A percentile compares a stretch with the other conserved stretches of the same genome.
These are phyloP conservation scores for Uloborus plumipes DNA, from an alignment of 2,888 invertebrate species.

Conservation along the genomic window DNA sequence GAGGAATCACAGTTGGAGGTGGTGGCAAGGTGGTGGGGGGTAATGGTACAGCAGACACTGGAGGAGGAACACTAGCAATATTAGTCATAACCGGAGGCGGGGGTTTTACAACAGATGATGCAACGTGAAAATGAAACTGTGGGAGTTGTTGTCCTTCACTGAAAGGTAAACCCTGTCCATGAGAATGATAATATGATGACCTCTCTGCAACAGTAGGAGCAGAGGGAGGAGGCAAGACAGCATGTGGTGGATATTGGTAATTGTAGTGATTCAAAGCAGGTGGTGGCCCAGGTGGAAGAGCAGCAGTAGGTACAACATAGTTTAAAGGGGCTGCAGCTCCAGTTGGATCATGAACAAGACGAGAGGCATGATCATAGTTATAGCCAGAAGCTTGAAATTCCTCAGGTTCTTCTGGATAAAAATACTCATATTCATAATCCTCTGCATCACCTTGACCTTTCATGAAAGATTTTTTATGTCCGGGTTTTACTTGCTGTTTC, in stretches of 20 bases:
- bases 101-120: conserved; percentile 41
- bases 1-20: conserved; percentile 63
- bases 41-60: background rate
- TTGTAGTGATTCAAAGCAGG: conserved; percentile 51
- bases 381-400: conserved; percentile 56
- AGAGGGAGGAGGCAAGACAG: conserved; percentile 53
- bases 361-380: conserved; percentile 22
- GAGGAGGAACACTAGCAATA: conserved; percentile 20
- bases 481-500: conserved; percentile 10
- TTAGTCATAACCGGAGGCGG: conserved; percentile 15
- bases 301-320: conserved; percentile 43
- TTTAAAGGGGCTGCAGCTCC: conserved; percentile 33
- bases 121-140: conserved; percentile 69
- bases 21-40: conserved; percentile 70
- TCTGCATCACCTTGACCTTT: conserved; percentile 65
- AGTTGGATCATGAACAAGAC: conserved; percentile 34
- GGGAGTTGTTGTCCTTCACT: conserved; percentile 72
- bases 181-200: conserved; percentile 47
- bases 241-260: conserved; percentile 58
- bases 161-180: conserved; percentile 64
- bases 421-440: conserved; percentile 63
- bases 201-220: conserved; percentile 25
- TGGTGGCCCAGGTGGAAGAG: conserved; percentile 53
- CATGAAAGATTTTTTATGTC: conserved; percentile 35
- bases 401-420: conserved; percentile 52